Evolutionary conservation across 2,797 vertebrate genomes (phyloP).

Genomic region (Coregonus ussuriensis): DNA sequence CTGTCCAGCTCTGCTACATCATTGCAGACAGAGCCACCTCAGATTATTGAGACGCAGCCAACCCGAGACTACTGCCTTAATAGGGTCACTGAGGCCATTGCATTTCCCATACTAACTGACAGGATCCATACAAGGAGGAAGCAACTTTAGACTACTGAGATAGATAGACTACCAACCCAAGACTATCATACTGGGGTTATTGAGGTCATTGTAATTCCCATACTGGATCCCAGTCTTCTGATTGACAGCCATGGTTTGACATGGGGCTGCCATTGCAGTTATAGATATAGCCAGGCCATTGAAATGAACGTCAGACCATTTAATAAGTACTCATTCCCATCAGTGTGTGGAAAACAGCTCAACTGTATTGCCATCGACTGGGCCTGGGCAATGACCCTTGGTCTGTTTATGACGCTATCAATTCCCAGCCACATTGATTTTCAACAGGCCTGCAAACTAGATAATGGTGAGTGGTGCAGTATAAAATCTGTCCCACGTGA

Average conservation of each 20-base stretch:
- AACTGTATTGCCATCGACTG: slow-evolving; percentile 54
- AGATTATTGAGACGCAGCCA: no score
- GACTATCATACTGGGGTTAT: neutral
- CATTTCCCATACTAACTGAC: no score
- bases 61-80: no score
- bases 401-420: slow-evolving; percentile 58
- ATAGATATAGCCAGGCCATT: neutral
- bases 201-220: neutral
- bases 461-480: neutral
- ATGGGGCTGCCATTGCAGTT: neutral
- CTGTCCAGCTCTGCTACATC: no score
- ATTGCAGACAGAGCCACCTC: no score
- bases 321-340: slow-evolving; percentile 42
- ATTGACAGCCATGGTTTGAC: neutral
- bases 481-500: slow-evolving; percentile 27
- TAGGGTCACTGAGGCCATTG: no score
- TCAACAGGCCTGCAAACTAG: slow-evolving; percentile 44
- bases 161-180: neutral
- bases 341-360: slow-evolving; percentile 37
- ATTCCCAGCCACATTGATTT: slow-evolving; percentile 64
- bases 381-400: slow-evolving; percentile 50
- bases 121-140: neutral
- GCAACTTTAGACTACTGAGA: neutral
- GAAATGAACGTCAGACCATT: slow-evolving; percentile 6
- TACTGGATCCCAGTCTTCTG: neutral